Evolutionary conservation across 2,888 invertebrate species (phyloP).

Genomic region (Falcaria lacertinaria): DNA sequence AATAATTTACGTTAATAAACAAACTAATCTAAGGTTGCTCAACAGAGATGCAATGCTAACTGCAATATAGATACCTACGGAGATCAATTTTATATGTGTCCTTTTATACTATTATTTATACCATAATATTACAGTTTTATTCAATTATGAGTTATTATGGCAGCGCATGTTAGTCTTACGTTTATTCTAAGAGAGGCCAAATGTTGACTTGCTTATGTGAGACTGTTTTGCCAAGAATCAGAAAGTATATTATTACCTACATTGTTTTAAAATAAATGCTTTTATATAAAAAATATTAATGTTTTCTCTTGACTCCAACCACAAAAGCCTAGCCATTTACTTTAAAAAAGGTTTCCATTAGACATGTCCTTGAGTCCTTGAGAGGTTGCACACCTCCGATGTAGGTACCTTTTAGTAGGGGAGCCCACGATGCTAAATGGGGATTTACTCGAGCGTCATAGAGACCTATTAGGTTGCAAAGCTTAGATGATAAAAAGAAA

Average conservation of each 20-base stretch:
- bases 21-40: constrained; percentile 76
- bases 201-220: constrained; percentile 80
- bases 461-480: no score
- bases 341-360: no score
- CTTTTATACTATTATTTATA: constrained; percentile 71
- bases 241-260: constrained; percentile 80
- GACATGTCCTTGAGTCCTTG: no score
- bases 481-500: no score
- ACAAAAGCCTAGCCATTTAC: not conserved
- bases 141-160: constrained; percentile 71
- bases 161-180: constrained; percentile 78
- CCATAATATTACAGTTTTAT: constrained; percentile 70
- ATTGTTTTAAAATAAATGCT: constrained; percentile 81
- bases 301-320: constrained; percentile 8
- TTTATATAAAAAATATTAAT: constrained; percentile 61
- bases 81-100: constrained; percentile 67
- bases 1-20: constrained; percentile 70
- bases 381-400: no score
- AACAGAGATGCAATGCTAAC: constrained; percentile 75
- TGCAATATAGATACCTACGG: constrained; percentile 65
- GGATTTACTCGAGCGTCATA: no score
- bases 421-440: no score
- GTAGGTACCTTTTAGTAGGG: no score
- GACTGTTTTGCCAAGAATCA: constrained; percentile 81
- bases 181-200: constrained; percentile 79